phyloP scores from a whole-genome alignment of 2,888 invertebrate genomes.

The Stratiomys singularior region DNA sequence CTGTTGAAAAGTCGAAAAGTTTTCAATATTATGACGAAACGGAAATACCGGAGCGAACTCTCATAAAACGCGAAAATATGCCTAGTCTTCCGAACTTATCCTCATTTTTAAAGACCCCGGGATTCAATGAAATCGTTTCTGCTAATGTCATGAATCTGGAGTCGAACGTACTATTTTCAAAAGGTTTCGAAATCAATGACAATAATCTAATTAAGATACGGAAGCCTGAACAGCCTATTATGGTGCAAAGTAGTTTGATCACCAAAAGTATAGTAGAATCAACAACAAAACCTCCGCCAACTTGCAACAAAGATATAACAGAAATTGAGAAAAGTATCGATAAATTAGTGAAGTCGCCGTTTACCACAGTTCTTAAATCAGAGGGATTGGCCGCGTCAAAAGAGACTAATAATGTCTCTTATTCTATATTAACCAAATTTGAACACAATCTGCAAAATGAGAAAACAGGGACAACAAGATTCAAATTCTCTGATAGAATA shows the following conservation, averaged over 20 bases:
- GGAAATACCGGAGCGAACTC: constrained; percentile 41
- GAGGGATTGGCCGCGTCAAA: not conserved
- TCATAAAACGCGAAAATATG: constrained; percentile 57
- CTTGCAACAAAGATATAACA: constrained; percentile 57
- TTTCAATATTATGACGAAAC: constrained; percentile 71
- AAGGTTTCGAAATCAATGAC: constrained; percentile 63
- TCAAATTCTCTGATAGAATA: not conserved
- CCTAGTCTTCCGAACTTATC: constrained; percentile 63
- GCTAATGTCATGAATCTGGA: not conserved
- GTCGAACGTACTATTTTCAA: constrained; percentile 45
- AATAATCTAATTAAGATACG: constrained; percentile 58
- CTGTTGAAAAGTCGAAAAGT: constrained; percentile 78
- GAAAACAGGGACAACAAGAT: not conserved
- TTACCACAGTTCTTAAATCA: constrained; percentile 60
- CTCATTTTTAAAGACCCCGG: not conserved
- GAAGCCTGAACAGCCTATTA: constrained; percentile 52
- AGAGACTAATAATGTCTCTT: constrained; percentile 6
- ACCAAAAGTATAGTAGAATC: constrained; percentile 57
- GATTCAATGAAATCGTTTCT: not conserved
- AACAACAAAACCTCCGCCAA: constrained; percentile 48
- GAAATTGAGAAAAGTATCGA: constrained; percentile 64
- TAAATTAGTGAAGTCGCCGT: constrained; percentile 61
- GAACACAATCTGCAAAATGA: not conserved
- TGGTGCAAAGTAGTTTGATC: constrained; percentile 51
- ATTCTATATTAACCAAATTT: not conserved